These are phyloP conservation scores for Bedellia somnulentella DNA, from an alignment of 2,888 invertebrate species.

Conservation along the genomic window DNA sequence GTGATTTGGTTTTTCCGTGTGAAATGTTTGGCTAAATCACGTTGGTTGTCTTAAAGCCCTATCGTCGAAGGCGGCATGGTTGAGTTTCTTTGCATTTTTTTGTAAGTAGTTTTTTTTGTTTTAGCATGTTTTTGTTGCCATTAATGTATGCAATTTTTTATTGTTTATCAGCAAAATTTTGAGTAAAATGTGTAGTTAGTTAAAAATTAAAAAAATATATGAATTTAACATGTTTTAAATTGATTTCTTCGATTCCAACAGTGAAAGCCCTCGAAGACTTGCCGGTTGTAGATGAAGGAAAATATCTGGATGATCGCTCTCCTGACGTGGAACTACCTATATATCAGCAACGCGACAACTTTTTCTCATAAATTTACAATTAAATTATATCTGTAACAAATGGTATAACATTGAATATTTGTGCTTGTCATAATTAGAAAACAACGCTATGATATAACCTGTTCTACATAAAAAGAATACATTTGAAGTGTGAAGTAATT, in stretches of 20 bases:
- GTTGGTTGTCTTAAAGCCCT: too few species aligned
- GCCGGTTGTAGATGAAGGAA: constrained; percentile 58
- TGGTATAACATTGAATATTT: constrained; percentile 1
- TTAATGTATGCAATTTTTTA: constrained; percentile 7
- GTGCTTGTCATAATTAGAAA: too few species aligned
- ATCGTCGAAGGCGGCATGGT: constrained; percentile 58
- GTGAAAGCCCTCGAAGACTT: constrained; percentile 78
- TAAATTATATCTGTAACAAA: neutral
- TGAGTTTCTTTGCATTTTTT: constrained; percentile 52
- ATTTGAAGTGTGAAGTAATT: too few species aligned
- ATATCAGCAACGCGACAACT: constrained; percentile 86
- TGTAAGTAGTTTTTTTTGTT: constrained; percentile 44
- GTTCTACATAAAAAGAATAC: too few species aligned
- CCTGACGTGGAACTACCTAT: constrained; percentile 80
- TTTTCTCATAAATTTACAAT: constrained; percentile 59
- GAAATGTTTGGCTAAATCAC: constrained; percentile 17
- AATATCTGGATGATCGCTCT: constrained; percentile 72
- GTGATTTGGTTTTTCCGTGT: too few species aligned
- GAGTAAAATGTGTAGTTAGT: too few species aligned
- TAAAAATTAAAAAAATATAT: too few species aligned
- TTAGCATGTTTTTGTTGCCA: constrained; percentile 13
- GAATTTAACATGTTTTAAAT: too few species aligned
- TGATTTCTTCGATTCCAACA: constrained; percentile 19
- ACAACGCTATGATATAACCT: too few species aligned
- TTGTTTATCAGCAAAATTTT: too few species aligned